Evolutionary conservation across 2,888 invertebrate genomes (phyloP).

Genomic region (Palloptera scutellata): DNA sequence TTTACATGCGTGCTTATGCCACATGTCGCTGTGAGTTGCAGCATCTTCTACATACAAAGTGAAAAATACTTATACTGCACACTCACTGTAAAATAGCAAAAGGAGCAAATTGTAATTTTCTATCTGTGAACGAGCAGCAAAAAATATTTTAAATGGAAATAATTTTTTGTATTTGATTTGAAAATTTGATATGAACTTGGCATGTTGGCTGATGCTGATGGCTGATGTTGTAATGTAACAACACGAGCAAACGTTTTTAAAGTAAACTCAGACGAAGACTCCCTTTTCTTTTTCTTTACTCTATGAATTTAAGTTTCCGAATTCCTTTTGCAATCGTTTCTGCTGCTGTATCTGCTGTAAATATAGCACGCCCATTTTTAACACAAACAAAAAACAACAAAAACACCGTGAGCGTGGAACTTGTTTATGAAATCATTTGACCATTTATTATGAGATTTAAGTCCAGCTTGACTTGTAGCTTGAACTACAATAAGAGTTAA

Average conservation of each 20-base stretch:
- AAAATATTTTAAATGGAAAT: constrained; percentile 31
- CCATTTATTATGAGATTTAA: too few relatives aligned
- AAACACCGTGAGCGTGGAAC: too few relatives aligned
- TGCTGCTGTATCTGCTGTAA: constrained; percentile 13
- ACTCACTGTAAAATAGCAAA: neutral
- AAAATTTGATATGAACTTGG: constrained; percentile 37
- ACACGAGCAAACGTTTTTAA: neutral
- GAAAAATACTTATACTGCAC: too few relatives aligned
- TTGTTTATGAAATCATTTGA: too few relatives aligned
- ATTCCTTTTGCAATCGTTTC: neutral
- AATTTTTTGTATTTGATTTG: constrained; percentile 34
- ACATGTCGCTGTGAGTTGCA: too few relatives aligned
- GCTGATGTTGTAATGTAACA: constrained; percentile 1
- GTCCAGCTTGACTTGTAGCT: too few relatives aligned
- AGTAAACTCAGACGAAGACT: neutral
- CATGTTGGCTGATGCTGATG: constrained; percentile 32
- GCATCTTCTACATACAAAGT: too few relatives aligned
- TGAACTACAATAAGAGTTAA: too few relatives aligned
- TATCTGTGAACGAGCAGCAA: constrained; percentile 17
- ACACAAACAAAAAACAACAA: constrained; percentile 7
- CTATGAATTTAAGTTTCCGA: neutral
- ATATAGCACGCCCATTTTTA: constrained; percentile 26
- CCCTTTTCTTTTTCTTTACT: neutral
- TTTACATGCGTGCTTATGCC: neutral
- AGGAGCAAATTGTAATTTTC: constrained; percentile 24